Percentiles rank a stretch among this genome's conserved stretches.
Conservation (phyloP, 2,797 vertebrate genomes). For the Tenualosa ilisha region DNA sequence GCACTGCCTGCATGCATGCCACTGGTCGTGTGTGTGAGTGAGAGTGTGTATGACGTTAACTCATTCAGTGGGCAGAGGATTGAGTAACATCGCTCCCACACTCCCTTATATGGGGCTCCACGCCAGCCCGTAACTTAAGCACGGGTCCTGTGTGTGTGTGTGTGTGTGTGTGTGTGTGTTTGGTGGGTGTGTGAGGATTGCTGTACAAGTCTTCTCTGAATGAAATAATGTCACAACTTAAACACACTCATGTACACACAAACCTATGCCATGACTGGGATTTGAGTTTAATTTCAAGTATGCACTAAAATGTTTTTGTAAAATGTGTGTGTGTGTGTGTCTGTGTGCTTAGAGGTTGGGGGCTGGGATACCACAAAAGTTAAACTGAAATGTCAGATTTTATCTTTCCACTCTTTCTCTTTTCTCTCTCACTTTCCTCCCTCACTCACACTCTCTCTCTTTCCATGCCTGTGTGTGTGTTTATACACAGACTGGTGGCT, state of each 20-base stretch:
- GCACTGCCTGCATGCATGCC: background rate
- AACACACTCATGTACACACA: background rate
- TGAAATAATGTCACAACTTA: background rate
- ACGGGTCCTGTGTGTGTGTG: slow-evolving; percentile 8
- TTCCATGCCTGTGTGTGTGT: slow-evolving; percentile 42
- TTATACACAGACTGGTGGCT: slow-evolving; percentile 62
- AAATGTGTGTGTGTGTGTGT: background rate
- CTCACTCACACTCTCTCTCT: background rate
- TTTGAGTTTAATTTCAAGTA: background rate
- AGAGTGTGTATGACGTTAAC: slow-evolving; percentile 47
- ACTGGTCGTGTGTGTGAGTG: background rate
- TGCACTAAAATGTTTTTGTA: background rate
- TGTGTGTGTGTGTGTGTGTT: slow-evolving; percentile 19
- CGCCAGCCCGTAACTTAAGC: slow-evolving; percentile 26
- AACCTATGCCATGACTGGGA: background rate
- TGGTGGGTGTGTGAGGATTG: slow-evolving; percentile 20
- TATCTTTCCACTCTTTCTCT: background rate
- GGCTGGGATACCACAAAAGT: background rate
- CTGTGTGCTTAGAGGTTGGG: background rate
- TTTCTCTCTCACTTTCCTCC: background rate
- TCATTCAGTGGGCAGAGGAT: slow-evolving; percentile 47
- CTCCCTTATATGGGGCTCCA: slow-evolving; percentile 52
- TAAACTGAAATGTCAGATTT: slow-evolving; percentile 6
- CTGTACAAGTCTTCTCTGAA: background rate
- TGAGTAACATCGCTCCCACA: slow-evolving; percentile 44